Percentiles rank a stretch among this genome's conserved stretches.
These are phyloP conservation scores for Drosophila pseudotalamancana DNA, from an alignment of 2,888 invertebrate genomes.

Conservation along the genomic window DNA sequence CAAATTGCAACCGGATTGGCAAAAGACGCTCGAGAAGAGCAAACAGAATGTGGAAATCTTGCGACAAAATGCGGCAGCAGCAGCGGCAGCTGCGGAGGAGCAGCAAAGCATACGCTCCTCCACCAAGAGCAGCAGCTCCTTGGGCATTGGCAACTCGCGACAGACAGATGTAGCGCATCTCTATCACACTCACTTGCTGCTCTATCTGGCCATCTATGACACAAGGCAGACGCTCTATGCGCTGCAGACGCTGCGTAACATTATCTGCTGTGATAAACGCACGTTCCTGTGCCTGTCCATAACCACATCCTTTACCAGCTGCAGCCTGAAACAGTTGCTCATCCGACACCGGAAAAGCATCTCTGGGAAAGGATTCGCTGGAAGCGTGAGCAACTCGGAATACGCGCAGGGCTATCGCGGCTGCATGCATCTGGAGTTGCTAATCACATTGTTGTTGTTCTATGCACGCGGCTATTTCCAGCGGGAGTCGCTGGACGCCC, in stretches of 20 bases:
- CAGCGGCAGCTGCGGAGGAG: slow-evolving; percentile 61
- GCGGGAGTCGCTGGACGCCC: slow-evolving; percentile 73
- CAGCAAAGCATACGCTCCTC: slow-evolving; percentile 63
- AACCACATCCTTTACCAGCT: slow-evolving; percentile 88
- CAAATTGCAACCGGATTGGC: slow-evolving; percentile 78
- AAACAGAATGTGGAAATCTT: slow-evolving; percentile 84
- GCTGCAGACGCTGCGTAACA: slow-evolving; percentile 89
- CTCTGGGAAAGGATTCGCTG: slow-evolving; percentile 88
- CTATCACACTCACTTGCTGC: slow-evolving; percentile 92
- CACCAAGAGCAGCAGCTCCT: slow-evolving; percentile 62
- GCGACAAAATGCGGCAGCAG: slow-evolving; percentile 77
- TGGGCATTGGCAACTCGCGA: slow-evolving; percentile 30
- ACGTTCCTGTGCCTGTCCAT: slow-evolving; percentile 90
- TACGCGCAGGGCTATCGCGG: slow-evolving; percentile 89
- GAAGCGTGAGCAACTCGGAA: slow-evolving; percentile 87
- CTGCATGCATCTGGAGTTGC: slow-evolving; percentile 92
- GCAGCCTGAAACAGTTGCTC: slow-evolving; percentile 84
- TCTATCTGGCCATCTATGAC: slow-evolving; percentile 92
- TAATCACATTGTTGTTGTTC: slow-evolving; percentile 90
- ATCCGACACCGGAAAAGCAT: slow-evolving; percentile 91
- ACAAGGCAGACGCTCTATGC: slow-evolving; percentile 90
- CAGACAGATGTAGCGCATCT: slow-evolving; percentile 82
- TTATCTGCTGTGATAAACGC: slow-evolving; percentile 89
- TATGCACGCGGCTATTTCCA: slow-evolving; percentile 90
- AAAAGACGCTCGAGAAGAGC: slow-evolving; percentile 83